Conservation (phyloP, 2,113 vertebrate genomes). For the Lasiurus cinereus region DNA sequence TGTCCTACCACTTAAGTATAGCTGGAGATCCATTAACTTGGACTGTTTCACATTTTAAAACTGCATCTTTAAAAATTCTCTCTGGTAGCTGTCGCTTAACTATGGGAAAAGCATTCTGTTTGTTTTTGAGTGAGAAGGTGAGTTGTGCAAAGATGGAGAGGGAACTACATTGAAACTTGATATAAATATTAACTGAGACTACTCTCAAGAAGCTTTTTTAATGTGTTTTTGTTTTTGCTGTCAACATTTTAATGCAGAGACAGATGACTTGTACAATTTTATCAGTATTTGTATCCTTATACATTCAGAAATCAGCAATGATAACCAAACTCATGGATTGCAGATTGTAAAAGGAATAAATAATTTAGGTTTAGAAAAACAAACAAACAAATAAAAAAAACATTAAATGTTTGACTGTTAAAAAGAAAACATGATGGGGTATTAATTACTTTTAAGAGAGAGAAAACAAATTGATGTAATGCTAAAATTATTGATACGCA, state of each 20-base stretch:
- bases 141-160: background rate
- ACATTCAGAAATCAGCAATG: constrained; percentile 83
- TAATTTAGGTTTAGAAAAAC: constrained; percentile 48
- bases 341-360: constrained; percentile 78
- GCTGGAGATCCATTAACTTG: constrained; percentile 52
- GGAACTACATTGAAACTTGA: constrained; percentile 61
- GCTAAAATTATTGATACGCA: constrained; percentile 70
- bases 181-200: constrained; percentile 85
- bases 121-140: constrained; percentile 13
- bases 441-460: constrained; percentile 76
- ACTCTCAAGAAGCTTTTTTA: constrained; percentile 78
- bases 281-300: constrained; percentile 80
- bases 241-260: constrained; percentile 84
- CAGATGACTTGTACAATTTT: constrained; percentile 84
- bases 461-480: constrained; percentile 75
- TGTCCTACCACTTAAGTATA: constrained; percentile 63
- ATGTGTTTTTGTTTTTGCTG: constrained; percentile 82
- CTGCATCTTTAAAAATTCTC: constrained; percentile 72
- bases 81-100: constrained; percentile 72
- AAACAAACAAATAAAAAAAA: background rate
- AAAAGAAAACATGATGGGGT: constrained; percentile 67
- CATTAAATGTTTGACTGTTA: constrained; percentile 76
- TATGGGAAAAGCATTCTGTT: background rate
- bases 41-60: constrained; percentile 72
- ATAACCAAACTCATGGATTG: constrained; percentile 76